Base-by-base conservation (phyloP, 2,797 vertebrate genomes). In the Zenarchopterus dispar region DNA sequence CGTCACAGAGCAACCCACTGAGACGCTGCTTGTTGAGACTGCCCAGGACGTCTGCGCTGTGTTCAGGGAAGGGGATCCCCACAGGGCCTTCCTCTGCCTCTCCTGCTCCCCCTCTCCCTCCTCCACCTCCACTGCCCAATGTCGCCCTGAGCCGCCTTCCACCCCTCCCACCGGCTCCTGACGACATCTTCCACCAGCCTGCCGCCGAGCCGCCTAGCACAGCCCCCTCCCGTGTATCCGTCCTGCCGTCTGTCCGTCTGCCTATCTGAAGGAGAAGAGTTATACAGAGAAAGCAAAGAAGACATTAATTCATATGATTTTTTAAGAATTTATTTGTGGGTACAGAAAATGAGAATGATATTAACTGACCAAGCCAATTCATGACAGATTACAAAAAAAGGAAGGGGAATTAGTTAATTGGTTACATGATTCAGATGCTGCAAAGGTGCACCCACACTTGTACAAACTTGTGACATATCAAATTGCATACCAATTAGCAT, bases 61-160 rank as follows among this genome's bases (percentile, higher is more conserved):
- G 97, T 90, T 99, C 97, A 0, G 96, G 97, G 88, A 99, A 99
- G 10, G 97, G 97, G 91, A 99, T 97, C 87, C 97, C 97, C 78
- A 99, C 96, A 18, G 97, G 97, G 80, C 97, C 97, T 64, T 99
- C 97, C 90, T 97, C 93, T 7, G 88, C 89, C 67, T 93, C 92
- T 2, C 90, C 89, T 0, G 84, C 70, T 13, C 84, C 85, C 48
- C 89, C 84, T 67, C 84, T 68, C 62, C 84, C 78, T 65, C 90
- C 85, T 26, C 89, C 89, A 18, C 87, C 84, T 8, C 84, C 78
- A 2, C 86, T 70, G 75, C 78, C 73, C 21, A 65, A 77, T 44
- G 86, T 90, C 57, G 89, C 91, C 58, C 89, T 86, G 77, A 90
- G 90, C 75, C 88, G 84, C 85, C 91, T 86, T 59, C 92, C 91